These are phyloP conservation scores for Sitobion miscanthi DNA, from an alignment of 1,140 invertebrate species.

Conservation along the genomic window DNA sequence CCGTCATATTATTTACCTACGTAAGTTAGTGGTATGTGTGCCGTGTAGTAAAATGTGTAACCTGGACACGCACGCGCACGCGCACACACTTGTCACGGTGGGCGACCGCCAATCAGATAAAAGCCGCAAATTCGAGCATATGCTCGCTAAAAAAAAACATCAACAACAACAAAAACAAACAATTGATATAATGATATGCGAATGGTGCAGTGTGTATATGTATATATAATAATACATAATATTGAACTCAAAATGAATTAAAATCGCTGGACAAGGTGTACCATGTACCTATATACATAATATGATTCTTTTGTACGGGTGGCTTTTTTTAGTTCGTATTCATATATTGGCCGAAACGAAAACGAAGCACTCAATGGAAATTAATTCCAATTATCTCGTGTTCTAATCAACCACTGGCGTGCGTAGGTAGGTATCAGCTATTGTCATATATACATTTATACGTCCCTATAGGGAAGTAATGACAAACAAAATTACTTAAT, in stretches of 20 bases:
- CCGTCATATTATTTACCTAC: not conserved
- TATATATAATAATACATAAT: not conserved
- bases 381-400: constrained; percentile 19
- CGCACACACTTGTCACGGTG: not conserved
- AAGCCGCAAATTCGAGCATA: constrained; percentile 26
- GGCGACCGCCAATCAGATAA: constrained; percentile 49
- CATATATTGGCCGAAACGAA: not conserved
- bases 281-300: not conserved
- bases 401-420: not conserved
- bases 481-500: constrained; percentile 38
- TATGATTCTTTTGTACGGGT: constrained; percentile 15
- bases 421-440: not conserved
- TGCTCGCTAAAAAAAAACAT: constrained; percentile 37
- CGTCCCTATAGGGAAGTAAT: not conserved
- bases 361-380: constrained; percentile 19
- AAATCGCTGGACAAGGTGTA: constrained; percentile 4
- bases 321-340: not conserved
- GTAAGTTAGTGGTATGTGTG: not conserved
- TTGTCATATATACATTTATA: not conserved
- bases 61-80: not conserved
- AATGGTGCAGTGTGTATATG: not conserved
- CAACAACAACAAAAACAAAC: constrained; percentile 18
- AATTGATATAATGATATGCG: not conserved
- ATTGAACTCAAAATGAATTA: constrained; percentile 35
- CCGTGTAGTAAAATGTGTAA: not conserved